Base-by-base conservation (phyloP, 2,113 vertebrate genomes). In the Oreochromis niloticus region DNA sequence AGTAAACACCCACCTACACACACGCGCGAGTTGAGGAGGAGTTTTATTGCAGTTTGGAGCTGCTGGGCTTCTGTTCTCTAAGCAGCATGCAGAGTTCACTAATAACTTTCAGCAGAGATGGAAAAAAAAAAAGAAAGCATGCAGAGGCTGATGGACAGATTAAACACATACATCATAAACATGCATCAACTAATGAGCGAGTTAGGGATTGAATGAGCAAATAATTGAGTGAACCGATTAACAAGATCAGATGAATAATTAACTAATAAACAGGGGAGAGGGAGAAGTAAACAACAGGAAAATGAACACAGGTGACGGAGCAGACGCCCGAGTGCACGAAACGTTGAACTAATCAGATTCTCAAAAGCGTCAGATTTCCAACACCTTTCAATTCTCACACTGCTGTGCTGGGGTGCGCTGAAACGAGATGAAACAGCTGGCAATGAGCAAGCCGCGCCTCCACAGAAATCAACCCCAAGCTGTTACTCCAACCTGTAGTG, bases 1-100 rank as follows among this genome's bases (percentile, higher is more conserved):
- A 88, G 81, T 89, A 88, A 93, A 91, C 91, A 89, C 57, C 68
- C 68, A 91, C 87, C 9, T 39, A 89, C 84, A 81, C 79, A 56
- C 54, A n/a, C 66, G n/a, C 52, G 12, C 8, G 27, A 27, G 75
- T 82, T 43, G 41, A 57, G 66, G 34, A 10, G 36, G 56, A 81
- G 57, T 80, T 83, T 85, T 85, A 80, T 79, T 89, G 88, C 82
- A 48, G 80, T 83, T 71, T 17, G 68, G 79, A 84, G 87, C 87
- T 83, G 78, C 78, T 68, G 83, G 68, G 84, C 54, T 81, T 91
- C 85, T 90, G 61, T 83, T 87, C 82, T 88, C 13, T 2, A 12
- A 83, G 88, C 82, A 46, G 19, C 88, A 68, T 24, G 88, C 55
- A 81, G 89, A 86, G 78, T 87, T 92, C 68, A 59, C 88, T 89